A percentile compares a stretch with the other conserved stretches of the same genome.
Conservation (phyloP, 2,888 invertebrate genomes). For the Drosophila multiciliata region DNA sequence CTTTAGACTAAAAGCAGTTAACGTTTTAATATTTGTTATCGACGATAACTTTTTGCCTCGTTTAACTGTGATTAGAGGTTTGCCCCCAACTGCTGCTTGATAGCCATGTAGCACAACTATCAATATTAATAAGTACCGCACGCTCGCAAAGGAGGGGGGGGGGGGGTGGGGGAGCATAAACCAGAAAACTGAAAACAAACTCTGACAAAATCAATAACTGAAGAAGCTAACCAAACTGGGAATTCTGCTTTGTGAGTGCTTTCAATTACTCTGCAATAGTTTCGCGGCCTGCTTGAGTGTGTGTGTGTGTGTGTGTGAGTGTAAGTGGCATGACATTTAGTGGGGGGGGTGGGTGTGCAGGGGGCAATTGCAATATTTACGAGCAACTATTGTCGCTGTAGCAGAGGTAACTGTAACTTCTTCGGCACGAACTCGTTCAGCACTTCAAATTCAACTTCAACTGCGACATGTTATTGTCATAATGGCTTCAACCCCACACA, state of each 20-base stretch:
- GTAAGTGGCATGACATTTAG: neutral
- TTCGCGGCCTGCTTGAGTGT: constrained; percentile 4
- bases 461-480: constrained; percentile 78
- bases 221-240: constrained; percentile 38
- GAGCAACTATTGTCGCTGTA: constrained; percentile 43
- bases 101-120: neutral
- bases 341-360: neutral
- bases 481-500: constrained; percentile 40
- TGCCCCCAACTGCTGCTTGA: neutral
- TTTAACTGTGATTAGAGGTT: neutral
- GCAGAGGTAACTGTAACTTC: constrained; percentile 41
- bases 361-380: constrained; percentile 26
- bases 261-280: constrained; percentile 75
- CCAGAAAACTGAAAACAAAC: neutral
- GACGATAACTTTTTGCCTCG: neutral
- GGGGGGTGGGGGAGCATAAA: neutral
- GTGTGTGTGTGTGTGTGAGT: neutral
- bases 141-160: neutral
- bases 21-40: neutral
- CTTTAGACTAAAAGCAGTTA: neutral
- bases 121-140: neutral
- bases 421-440: constrained; percentile 49
- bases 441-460: constrained; percentile 61
- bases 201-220: constrained; percentile 50
- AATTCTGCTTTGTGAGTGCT: constrained; percentile 49